Base-by-base conservation (phyloP, 2,888 invertebrate genomes). In the Xylota sylvarum region DNA sequence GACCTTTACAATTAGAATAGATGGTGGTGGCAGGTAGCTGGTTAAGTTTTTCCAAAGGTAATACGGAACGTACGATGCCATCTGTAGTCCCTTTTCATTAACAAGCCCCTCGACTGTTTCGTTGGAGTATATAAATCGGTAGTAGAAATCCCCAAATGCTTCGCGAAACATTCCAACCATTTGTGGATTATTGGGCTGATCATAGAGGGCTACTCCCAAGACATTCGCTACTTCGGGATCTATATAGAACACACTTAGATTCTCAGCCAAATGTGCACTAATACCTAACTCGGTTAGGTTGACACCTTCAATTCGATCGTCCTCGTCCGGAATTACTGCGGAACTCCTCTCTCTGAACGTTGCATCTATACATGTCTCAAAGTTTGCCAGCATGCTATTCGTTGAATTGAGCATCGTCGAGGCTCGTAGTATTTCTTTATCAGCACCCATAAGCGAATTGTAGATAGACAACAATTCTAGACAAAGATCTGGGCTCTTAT, bases 381-480 rank as follows among this genome's bases (percentile, higher is more conserved):
- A 92, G 1, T 94, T 93, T 88, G 94, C 94, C 67, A 96, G 91
- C 81, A 95, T 93, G 0, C 93, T 91, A 89, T 95, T 95, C 0
- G 95, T 95, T 12, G 95, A 94, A 92, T 96, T 95, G 46, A 95
- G 92, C 9, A 93, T 76, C 0, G 90, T 93, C 83, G 93, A 90
- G 7, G 90, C 79, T 0, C 89, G 89, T 10, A 92, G 78, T 4
- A 90, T 88, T 0, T 88, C 62, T 6, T 72, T 89, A 88, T 94
- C 93, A 0, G 93, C 91, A 19, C 92, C 89, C 94, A 94, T 94
- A 23, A 95, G 90, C 89, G 94, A 93, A 86, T 94, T 93, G 23
- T 90, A 91, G 37, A 92, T 90, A 50, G 89, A 88, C n/a, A 92
- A 67, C 48, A 92, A 70, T 37, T 91, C 89, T 0, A 67, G 35